phyloP scores from a whole-genome alignment of 2,888 invertebrate species.

The Archaeoteleia sp. region DNA sequence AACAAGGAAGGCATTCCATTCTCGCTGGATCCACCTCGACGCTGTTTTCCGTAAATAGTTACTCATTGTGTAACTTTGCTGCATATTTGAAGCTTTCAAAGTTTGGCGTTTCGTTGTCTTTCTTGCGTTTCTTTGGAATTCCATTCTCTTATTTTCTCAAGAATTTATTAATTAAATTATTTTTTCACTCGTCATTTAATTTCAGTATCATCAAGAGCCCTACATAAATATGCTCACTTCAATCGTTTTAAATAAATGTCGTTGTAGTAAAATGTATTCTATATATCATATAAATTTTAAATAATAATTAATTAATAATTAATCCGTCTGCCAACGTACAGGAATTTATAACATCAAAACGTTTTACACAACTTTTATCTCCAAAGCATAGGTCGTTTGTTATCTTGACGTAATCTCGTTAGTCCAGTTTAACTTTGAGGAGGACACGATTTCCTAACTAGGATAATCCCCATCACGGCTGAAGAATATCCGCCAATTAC shows the following conservation, averaged over 20 bases:
- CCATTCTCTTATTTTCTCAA: slow-evolving; percentile 1
- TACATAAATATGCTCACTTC: no score
- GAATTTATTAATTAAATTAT: no score
- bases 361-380: slow-evolving; percentile 16
- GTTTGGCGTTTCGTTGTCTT: slow-evolving; percentile 23
- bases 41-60: slow-evolving; percentile 41
- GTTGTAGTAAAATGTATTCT: no score
- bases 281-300: no score
- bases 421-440: slow-evolving; percentile 54
- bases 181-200: no score
- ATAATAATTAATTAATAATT: no score
- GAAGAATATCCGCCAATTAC: slow-evolving; percentile 59
- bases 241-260: no score
- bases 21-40: slow-evolving; percentile 22
- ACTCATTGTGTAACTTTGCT: slow-evolving; percentile 21
- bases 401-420: slow-evolving; percentile 46
- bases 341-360: slow-evolving; percentile 25
- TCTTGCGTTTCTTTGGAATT: slow-evolving; percentile 18
- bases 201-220: no score
- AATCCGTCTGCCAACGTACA: not conserved
- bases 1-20: slow-evolving; percentile 43
- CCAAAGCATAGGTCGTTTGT: slow-evolving; percentile 29
- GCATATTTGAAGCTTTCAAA: slow-evolving; percentile 18
- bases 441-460: slow-evolving; percentile 58
- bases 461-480: slow-evolving; percentile 56